phyloP scores from a whole-genome alignment of 2,797 vertebrate genomes.

The Sphenopsis melanotis region DNA sequence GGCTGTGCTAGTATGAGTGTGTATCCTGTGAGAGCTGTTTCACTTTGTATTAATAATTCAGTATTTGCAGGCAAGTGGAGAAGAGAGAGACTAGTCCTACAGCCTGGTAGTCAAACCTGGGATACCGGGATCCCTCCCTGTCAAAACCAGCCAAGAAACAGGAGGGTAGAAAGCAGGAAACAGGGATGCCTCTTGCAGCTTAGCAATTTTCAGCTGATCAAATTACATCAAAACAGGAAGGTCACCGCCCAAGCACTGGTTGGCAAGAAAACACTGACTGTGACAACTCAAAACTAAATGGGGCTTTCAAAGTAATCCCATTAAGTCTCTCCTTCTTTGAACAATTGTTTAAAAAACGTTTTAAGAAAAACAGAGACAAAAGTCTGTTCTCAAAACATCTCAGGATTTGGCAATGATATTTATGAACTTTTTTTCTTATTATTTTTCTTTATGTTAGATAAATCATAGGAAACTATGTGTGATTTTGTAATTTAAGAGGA shows the following conservation, averaged over 20 bases:
- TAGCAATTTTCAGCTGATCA: background rate
- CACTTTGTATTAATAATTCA: conserved; percentile 46
- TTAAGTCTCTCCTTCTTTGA: background rate
- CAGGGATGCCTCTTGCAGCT: background rate
- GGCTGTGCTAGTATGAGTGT: background rate
- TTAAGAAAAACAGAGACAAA: accelerated
- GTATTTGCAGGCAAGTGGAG: background rate
- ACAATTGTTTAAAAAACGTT: background rate
- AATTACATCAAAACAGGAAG: conserved; percentile 9
- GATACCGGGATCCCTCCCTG: background rate
- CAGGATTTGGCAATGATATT: background rate
- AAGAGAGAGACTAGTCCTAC: conserved; percentile 1
- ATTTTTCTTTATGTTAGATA: background rate
- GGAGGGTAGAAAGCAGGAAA: background rate
- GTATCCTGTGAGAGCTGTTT: background rate
- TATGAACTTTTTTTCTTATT: background rate
- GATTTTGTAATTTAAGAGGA: background rate
- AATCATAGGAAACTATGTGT: background rate
- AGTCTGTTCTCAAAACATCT: background rate
- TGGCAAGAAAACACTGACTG: background rate
- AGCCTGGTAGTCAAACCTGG: conserved; percentile 21
- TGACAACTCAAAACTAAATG: background rate
- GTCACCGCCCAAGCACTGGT: background rate
- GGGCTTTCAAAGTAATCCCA: background rate
- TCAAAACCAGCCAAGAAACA: background rate